Conservation (phyloP, 2,888 invertebrate species). For the Tortrix viridana region DNA sequence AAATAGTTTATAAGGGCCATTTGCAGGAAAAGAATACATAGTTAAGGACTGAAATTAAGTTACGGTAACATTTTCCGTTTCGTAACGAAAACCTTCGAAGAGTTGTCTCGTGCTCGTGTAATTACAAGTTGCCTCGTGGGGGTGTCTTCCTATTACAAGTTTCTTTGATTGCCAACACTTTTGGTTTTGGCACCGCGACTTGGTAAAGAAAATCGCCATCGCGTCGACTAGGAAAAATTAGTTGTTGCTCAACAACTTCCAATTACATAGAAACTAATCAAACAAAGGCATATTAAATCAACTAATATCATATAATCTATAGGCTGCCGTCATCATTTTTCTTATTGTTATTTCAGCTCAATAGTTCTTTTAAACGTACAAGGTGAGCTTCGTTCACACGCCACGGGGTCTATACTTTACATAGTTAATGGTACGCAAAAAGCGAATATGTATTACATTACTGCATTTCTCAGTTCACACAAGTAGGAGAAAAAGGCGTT, state of each 20-base stretch:
- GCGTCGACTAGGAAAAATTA: slow-evolving; percentile 1
- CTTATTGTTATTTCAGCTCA: slow-evolving; percentile 29
- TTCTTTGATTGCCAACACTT: slow-evolving; percentile 24
- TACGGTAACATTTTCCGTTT: too few species aligned
- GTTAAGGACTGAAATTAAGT: too few species aligned
- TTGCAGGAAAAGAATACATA: too few species aligned
- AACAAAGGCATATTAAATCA: slow-evolving; percentile 1
- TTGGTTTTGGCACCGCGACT: slow-evolving; percentile 5
- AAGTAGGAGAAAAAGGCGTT: slow-evolving; percentile 14
- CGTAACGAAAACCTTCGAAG: too few species aligned
- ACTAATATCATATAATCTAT: neutral
- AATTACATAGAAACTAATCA: slow-evolving; percentile 14
- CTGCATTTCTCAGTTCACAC: slow-evolving; percentile 22
- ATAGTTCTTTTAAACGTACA: slow-evolving; percentile 10
- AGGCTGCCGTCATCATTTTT: slow-evolving; percentile 17
- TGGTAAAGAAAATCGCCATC: slow-evolving; percentile 18
- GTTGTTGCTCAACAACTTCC: slow-evolving; percentile 4
- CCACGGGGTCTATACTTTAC: slow-evolving; percentile 19
- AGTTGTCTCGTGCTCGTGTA: slow-evolving; percentile 4
- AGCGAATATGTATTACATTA: slow-evolving; percentile 11
- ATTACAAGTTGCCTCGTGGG: slow-evolving; percentile 6
- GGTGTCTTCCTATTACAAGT: slow-evolving; percentile 20
- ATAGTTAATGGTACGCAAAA: slow-evolving; percentile 29
- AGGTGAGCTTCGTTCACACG: slow-evolving; percentile 23
- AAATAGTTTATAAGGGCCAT: too few species aligned